Percentiles rank a stretch among this genome's conserved stretches.
Conservation (phyloP, 2,113 vertebrate species). For the Polyodon spathula region DNA sequence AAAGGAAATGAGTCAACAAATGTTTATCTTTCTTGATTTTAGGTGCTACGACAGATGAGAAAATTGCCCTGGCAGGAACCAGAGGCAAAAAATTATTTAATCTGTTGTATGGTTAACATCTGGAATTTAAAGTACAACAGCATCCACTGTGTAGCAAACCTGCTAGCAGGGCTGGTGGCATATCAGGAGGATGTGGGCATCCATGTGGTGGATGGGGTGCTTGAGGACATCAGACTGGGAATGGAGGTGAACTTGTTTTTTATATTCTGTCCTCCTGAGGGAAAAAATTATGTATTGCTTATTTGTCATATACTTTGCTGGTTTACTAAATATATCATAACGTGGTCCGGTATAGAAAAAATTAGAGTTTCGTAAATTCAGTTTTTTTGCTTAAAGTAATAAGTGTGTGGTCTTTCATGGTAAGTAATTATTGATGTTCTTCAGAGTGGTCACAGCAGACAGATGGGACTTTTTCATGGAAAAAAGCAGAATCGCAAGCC, state of each 20-base stretch:
- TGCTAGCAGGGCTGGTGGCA: conserved; percentile 90
- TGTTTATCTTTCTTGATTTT: conserved; percentile 4
- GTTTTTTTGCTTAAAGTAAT: too few species aligned
- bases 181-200: conserved; percentile 98
- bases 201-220: conserved; percentile 91
- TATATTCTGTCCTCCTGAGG: neutral
- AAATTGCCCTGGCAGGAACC: conserved; percentile 92
- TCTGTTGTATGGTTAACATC: conserved; percentile 99
- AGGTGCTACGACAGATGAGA: conserved; percentile 93
- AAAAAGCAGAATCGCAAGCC: too few species aligned
- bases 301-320: too few species aligned
- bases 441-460: too few species aligned
- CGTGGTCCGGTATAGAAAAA: too few species aligned
- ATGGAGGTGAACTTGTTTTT: conserved; percentile 75
- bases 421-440: too few species aligned
- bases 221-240: conserved; percentile 92
- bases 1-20: too few species aligned
- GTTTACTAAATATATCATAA: too few species aligned
- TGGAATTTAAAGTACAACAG: conserved; percentile 99
- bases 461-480: too few species aligned
- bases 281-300: too few species aligned
- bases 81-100: conserved; percentile 90
- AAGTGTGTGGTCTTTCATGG: too few species aligned
- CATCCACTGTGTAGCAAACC: conserved; percentile 97
- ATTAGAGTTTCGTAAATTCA: too few species aligned